Conservation (phyloP, 2,888 invertebrate species). For the Drosophila paranaensis region DNA sequence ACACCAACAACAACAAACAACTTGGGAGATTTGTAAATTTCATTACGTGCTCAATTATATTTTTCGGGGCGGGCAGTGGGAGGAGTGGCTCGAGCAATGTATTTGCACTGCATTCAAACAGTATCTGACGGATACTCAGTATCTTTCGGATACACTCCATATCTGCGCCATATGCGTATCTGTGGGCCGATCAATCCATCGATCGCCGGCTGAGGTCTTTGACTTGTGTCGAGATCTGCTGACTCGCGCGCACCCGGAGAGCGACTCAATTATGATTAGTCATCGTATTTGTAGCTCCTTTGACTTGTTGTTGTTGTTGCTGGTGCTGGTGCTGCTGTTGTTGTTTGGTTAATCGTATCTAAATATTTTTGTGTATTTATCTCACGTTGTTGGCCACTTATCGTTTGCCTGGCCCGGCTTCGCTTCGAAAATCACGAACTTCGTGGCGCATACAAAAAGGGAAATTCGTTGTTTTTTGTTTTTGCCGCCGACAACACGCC, state of each 20-base stretch:
- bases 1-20: conserved; percentile 25
- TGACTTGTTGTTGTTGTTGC: conserved; percentile 13
- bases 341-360: conserved; percentile 55
- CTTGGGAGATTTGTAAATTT: conserved; percentile 51
- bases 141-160: background rate
- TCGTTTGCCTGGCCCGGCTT: conserved; percentile 35
- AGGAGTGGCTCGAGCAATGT: conserved; percentile 6
- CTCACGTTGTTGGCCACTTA: conserved; percentile 70
- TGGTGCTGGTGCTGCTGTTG: too few species aligned
- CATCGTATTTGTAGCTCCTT: conserved; percentile 64
- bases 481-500: conserved; percentile 36
- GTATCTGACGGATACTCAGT: background rate
- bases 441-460: conserved; percentile 74
- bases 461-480: conserved; percentile 58
- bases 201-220: conserved; percentile 37
- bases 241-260: conserved; percentile 34
- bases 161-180: background rate
- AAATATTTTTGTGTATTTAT: conserved; percentile 73
- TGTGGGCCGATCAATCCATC: background rate
- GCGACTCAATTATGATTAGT: conserved; percentile 64
- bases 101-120: conserved; percentile 53
- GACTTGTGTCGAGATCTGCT: conserved; percentile 33
- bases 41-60: conserved; percentile 42
- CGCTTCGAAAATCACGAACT: conserved; percentile 57
- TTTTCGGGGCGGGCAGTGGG: background rate